These are phyloP conservation scores for Nannobrachium achirus DNA, from an alignment of 2,113 vertebrate species.

Conservation along the genomic window DNA sequence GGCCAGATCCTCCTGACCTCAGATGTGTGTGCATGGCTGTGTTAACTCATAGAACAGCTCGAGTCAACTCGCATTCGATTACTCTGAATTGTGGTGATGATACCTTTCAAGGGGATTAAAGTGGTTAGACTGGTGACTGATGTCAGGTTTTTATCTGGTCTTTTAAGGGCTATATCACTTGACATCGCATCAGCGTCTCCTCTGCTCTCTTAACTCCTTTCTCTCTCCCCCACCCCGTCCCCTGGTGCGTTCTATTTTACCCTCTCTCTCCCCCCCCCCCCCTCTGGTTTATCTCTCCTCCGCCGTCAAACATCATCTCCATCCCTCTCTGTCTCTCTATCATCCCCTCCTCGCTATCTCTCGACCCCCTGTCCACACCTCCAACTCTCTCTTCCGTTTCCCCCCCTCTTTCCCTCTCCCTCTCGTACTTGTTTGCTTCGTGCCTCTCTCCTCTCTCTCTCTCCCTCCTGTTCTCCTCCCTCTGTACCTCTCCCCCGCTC, in stretches of 20 bases:
- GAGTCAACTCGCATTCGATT: neutral
- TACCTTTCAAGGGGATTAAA: neutral
- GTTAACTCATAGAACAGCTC: neutral
- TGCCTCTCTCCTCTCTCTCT: neutral
- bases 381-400: neutral
- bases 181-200: slow-evolving; percentile 5
- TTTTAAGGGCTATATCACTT: slow-evolving; percentile 2
- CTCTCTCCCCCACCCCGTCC: slow-evolving; percentile 6
- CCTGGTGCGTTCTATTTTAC: neutral
- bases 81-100: slow-evolving; percentile 1
- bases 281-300: neutral
- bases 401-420: neutral
- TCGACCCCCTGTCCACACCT: neutral
- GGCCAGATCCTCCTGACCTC: slow-evolving; percentile 39
- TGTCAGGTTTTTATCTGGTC: slow-evolving; percentile 35
- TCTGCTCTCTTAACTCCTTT: slow-evolving; percentile 38
- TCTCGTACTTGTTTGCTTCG: neutral
- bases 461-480: neutral
- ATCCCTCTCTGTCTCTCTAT: neutral
- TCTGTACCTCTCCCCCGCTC: neutral
- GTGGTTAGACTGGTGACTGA: neutral
- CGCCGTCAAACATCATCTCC: neutral
- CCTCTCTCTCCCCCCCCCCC: neutral
- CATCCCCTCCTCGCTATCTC: slow-evolving; percentile 27
- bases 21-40: neutral